Evolutionary conservation across 2,888 invertebrate genomes (phyloP).

Genomic region (Nowickia ferox): DNA sequence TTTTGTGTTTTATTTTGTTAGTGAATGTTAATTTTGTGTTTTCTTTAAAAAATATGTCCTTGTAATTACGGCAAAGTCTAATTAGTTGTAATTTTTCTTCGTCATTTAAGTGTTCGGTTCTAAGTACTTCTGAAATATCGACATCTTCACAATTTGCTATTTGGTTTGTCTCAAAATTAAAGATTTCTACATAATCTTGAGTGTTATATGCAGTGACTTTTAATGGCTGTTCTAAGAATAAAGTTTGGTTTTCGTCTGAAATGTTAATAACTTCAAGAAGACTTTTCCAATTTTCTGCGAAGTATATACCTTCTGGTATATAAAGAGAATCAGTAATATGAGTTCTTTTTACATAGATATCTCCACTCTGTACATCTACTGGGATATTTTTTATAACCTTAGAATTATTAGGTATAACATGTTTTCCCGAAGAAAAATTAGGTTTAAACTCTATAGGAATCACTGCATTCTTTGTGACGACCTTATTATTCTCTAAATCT

Average conservation of each 20-base stretch:
- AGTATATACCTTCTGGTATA: too few species aligned
- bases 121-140: too few species aligned
- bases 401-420: neutral
- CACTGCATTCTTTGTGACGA: neutral
- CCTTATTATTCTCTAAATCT: too few species aligned
- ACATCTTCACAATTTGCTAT: neutral
- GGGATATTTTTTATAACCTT: conserved; percentile 10
- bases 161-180: conserved; percentile 1
- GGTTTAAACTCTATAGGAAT: conserved; percentile 1
- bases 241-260: conserved; percentile 71
- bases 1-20: neutral
- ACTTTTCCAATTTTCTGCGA: neutral
- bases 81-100: conserved; percentile 24
- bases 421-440: conserved; percentile 14
- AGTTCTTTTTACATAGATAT: too few species aligned
- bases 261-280: neutral
- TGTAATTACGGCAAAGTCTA: conserved; percentile 39
- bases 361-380: neutral
- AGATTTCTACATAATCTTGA: neutral
- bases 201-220: neutral
- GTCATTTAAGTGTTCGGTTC: conserved; percentile 59
- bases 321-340: neutral
- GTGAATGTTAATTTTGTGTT: conserved; percentile 1
- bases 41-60: conserved; percentile 11
- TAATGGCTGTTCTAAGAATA: conserved; percentile 3